Base-by-base conservation (phyloP, 2,888 invertebrate species). In the Tetragnatha montana region DNA sequence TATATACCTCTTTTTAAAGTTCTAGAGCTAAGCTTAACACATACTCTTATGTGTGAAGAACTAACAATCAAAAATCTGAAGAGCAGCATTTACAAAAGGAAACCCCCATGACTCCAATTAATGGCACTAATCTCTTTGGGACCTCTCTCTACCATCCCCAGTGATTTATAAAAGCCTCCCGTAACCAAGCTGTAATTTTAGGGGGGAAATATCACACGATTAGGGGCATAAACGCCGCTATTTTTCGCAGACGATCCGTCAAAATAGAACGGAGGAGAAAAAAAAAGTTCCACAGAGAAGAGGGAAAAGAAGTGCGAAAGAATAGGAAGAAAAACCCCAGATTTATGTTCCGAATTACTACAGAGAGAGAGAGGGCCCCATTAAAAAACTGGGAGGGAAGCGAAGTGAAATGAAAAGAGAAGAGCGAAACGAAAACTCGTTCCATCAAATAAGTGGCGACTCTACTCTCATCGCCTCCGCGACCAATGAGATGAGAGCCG, bases 401-500 rank as follows among this genome's bases (percentile, higher is more conserved):
- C 12, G 49, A 76, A 76, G 12, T 12, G 75, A n/a, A n/a, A 35
- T n/a, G 71, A 75, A 47, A 12, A 7, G n/a, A 75, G 6, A 49
- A 8, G 19, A 73, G 21, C n/a, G 21, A 21, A 70, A 50, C 69
- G 81, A 81, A 89, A 75, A 85, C 86, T 51, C 12, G 17, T 51
- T 71, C 49, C 8, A 70, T 85, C 75, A 69, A 60, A 73, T 75
- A 80, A 84, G 84, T 80, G 75, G 69, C 75, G 68, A 80, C 73
- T 85, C 71, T 21, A 81, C 89, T 89, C 85, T 89, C 89, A 89
- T 81, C 85, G 89, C 81, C 70, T 81, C 51, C 70, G 81, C 70
- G 85, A 76, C 89, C 89, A 89, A 89, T 89, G 60, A 81, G 85
- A 85, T 85, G 71, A 71, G 84, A 88, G 88, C 88, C 88, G 88